These are phyloP conservation scores for Actenoides hombroni DNA, from an alignment of 2,113 vertebrate genomes.

Conservation along the genomic window DNA sequence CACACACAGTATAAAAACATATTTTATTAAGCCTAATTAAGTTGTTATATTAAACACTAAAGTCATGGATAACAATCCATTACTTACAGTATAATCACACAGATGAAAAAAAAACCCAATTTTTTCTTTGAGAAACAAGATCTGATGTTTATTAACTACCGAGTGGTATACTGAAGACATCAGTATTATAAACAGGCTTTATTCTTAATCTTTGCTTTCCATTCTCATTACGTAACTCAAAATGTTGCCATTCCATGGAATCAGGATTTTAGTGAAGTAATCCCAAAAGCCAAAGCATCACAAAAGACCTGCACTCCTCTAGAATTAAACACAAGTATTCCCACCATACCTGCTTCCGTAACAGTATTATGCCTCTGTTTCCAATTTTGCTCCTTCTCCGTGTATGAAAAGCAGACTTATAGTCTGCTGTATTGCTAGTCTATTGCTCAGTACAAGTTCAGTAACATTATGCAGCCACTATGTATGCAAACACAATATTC, in stretches of 20 bases:
- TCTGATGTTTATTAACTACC: neutral
- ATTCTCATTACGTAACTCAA: neutral
- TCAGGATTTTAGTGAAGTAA: neutral
- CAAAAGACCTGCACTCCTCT: neutral
- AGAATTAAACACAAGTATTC: neutral
- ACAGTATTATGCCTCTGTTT: neutral
- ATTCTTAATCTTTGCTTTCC: neutral
- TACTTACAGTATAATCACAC: neutral
- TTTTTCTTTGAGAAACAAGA: neutral
- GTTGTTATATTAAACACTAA: neutral
- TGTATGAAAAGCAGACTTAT: neutral
- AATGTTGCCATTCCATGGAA: neutral
- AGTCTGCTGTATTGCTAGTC: no score
- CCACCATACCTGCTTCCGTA: fast-evolving
- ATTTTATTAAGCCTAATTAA: neutral
- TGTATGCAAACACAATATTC: neutral
- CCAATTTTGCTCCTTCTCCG: neutral
- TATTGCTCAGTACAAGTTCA: neutral
- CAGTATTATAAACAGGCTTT: neutral
- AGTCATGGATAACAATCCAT: neutral
- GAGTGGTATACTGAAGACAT: neutral
- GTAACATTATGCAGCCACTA: neutral
- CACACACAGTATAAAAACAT: neutral
- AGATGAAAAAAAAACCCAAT: neutral
- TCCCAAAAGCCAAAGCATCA: neutral